phyloP scores from a whole-genome alignment of 2,888 invertebrate genomes.

The Coenonympha arcania region DNA sequence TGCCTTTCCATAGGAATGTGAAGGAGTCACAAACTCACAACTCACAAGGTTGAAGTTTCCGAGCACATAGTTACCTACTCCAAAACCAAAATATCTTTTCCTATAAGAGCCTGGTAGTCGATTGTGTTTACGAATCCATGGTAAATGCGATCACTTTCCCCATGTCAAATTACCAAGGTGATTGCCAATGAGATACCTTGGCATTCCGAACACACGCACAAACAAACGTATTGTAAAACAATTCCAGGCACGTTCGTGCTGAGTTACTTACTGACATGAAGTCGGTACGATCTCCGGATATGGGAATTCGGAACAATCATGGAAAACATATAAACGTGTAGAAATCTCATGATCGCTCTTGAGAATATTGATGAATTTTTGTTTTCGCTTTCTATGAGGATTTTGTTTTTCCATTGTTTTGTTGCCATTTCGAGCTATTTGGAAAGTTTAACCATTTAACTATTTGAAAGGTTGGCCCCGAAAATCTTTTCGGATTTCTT shows the following conservation, averaged over 20 bases:
- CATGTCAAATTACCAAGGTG: slow-evolving; percentile 3
- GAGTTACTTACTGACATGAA: neutral
- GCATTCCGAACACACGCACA: slow-evolving; percentile 11
- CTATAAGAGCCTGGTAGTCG: neutral
- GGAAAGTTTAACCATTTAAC: no score
- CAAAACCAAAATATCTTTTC: neutral
- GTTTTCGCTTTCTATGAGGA: slow-evolving; percentile 13
- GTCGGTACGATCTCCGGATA: slow-evolving; percentile 18
- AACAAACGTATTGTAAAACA: neutral
- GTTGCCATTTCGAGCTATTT: no score
- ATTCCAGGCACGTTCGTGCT: slow-evolving; percentile 5
- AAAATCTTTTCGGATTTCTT: no score
- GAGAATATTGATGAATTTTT: slow-evolving; percentile 2
- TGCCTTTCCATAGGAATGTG: no score
- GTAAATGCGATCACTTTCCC: slow-evolving; percentile 14
- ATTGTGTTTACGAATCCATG: neutral
- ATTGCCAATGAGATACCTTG: slow-evolving; percentile 6
- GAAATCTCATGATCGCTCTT: slow-evolving; percentile 9
- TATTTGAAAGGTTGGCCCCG: no score
- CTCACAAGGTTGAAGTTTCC: no score
- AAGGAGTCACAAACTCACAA: no score
- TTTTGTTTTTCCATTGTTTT: neutral
- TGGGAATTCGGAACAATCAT: slow-evolving; percentile 22
- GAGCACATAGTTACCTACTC: no score
- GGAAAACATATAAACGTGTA: slow-evolving; percentile 14